A percentile compares a stretch with the other conserved stretches of the same genome.
Evolutionary conservation across 2,888 invertebrate genomes (phyloP).

Genomic region (Brachycybe producta): DNA sequence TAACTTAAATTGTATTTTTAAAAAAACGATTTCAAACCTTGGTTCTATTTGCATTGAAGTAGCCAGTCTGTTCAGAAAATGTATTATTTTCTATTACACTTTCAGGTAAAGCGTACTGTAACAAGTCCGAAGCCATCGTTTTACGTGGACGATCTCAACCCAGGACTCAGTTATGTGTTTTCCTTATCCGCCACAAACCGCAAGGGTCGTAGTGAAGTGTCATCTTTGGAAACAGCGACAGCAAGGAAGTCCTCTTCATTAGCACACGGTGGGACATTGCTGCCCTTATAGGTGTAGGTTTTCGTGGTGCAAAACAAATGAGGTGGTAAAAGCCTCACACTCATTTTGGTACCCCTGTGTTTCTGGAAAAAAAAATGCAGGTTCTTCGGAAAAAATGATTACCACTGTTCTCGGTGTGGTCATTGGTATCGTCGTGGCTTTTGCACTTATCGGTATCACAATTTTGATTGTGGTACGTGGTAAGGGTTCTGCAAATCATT

Average conservation of each 20-base stretch:
- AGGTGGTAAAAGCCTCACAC: too few species aligned
- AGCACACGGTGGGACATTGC: too few species aligned
- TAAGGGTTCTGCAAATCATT: conserved; percentile 10
- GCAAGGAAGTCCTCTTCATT: not conserved
- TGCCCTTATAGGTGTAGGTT: too few species aligned
- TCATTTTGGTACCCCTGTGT: too few species aligned
- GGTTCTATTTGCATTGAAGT: too few species aligned
- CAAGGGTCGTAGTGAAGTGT: conserved; percentile 16
- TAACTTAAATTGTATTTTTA: too few species aligned
- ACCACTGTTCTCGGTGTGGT: conserved; percentile 18
- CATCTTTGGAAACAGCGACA: conserved; percentile 2
- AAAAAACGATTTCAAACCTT: too few species aligned
- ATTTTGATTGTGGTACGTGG: conserved; percentile 13
- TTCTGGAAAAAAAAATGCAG: not conserved
- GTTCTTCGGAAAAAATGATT: conserved; percentile 8
- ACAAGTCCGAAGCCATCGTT: conserved; percentile 13
- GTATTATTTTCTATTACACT: too few species aligned
- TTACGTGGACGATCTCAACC: conserved; percentile 15
- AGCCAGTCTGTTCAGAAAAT: too few species aligned
- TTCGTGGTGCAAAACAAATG: too few species aligned
- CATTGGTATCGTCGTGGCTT: conserved; percentile 16
- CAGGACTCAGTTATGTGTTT: conserved; percentile 16
- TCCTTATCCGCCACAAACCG: conserved; percentile 17
- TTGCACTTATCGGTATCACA: conserved; percentile 15
- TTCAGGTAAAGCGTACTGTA: conserved; percentile 3